Evolutionary conservation across 1,140 invertebrate species (phyloP).

Genomic region (Bombus vancouverensis): DNA sequence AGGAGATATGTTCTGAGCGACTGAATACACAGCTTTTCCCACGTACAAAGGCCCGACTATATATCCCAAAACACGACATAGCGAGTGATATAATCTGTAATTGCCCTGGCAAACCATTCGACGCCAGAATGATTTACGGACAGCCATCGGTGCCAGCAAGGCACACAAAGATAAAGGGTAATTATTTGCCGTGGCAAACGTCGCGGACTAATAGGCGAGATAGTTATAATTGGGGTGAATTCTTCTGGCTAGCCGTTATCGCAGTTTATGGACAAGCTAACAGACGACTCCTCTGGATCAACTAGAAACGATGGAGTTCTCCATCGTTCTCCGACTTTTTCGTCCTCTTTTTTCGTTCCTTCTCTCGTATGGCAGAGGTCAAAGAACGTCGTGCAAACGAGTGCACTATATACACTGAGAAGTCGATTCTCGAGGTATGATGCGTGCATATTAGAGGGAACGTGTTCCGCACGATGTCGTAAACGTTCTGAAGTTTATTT

Average conservation of each 20-base stretch:
- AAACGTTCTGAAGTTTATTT: constrained; percentile 35
- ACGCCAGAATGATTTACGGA: constrained; percentile 22
- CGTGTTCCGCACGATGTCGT: constrained; percentile 6
- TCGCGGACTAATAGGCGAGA: constrained; percentile 10
- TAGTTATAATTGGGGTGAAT: background rate
- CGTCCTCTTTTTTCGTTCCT: background rate
- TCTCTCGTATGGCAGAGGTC: background rate
- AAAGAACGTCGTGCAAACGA: background rate
- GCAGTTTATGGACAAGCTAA: background rate
- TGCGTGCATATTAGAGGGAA: background rate
- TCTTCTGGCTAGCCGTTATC: constrained; percentile 14
- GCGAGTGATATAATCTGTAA: background rate
- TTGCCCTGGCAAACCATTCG: background rate
- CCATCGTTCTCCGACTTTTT: background rate
- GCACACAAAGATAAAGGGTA: background rate
- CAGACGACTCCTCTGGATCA: constrained; percentile 5
- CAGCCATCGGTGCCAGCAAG: background rate
- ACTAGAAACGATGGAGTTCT: background rate
- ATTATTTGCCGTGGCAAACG: background rate
- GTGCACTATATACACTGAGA: background rate
- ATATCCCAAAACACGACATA: background rate
- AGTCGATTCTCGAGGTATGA: constrained; percentile 18
- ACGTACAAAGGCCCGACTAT: background rate
- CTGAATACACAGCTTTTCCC: background rate
- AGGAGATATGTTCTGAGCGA: background rate